A percentile compares a stretch with the other conserved stretches of the same genome.
Conservation (phyloP, 2,888 invertebrate species). For the Plutella xylostella region DNA sequence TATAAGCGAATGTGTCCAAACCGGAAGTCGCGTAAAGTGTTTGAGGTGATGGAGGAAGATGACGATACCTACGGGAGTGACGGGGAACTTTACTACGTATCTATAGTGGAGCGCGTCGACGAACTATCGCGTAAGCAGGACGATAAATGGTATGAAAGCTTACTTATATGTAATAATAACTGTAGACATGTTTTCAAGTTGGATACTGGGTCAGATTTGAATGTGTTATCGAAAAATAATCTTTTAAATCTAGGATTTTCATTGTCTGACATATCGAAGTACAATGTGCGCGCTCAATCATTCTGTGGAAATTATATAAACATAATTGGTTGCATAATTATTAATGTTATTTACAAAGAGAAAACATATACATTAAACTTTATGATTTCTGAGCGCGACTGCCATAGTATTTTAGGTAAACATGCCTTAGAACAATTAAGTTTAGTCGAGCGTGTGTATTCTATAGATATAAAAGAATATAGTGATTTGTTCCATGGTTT, state of each 20-base stretch:
- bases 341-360: conserved; percentile 9
- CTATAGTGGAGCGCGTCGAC: background rate
- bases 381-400: conserved; percentile 4
- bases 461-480: conserved; percentile 3
- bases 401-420: conserved; percentile 13
- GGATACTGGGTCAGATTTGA: background rate
- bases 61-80: conserved; percentile 1
- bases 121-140: background rate
- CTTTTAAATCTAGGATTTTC: conserved; percentile 6
- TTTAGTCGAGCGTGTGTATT: conserved; percentile 7
- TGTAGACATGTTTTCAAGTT: background rate
- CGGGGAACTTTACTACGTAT: conserved; percentile 5
- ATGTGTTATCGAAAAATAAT: background rate
- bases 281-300: conserved; percentile 9
- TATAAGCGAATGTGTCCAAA: conserved; percentile 8
- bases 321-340: conserved; percentile 6
- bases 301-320: conserved; percentile 12
- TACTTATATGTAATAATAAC: background rate
- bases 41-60: background rate
- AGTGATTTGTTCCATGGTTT: conserved; percentile 13
- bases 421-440: conserved; percentile 6
- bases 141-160: background rate
- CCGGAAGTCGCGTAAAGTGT: background rate
- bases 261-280: background rate
- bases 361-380: conserved; percentile 9